phyloP scores from a whole-genome alignment of 2,888 invertebrate species.

The Leuctra nigra region DNA sequence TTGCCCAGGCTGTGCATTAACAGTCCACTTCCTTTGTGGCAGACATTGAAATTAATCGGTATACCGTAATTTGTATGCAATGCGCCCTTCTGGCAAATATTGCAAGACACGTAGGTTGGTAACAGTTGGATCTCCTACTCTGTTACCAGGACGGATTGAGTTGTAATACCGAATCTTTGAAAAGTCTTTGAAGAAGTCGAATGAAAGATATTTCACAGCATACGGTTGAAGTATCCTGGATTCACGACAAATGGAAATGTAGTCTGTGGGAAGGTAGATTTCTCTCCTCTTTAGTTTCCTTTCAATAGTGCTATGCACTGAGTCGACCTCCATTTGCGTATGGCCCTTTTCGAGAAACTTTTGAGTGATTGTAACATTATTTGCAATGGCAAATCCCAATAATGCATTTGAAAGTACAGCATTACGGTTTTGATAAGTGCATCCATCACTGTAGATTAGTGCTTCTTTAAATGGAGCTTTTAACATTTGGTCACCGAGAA shows the following conservation, averaged over 20 bases:
- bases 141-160: conserved; percentile 30
- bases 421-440: conserved; percentile 29
- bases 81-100: background rate
- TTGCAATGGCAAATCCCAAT: conserved; percentile 23
- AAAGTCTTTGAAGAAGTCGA: conserved; percentile 19
- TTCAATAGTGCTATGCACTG: conserved; percentile 29
- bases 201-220: conserved; percentile 22
- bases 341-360: conserved; percentile 31
- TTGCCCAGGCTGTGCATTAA: background rate
- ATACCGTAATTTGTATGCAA: background rate
- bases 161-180: conserved; percentile 14
- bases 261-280: conserved; percentile 27
- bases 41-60: background rate
- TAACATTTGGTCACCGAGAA: background rate
- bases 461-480: background rate
- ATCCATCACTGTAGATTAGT: conserved; percentile 29
- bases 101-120: conserved; percentile 23
- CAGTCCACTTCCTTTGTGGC: background rate
- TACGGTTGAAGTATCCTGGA: conserved; percentile 26
- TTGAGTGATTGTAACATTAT: conserved; percentile 25
- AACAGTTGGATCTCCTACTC: conserved; percentile 29
- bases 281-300: conserved; percentile 21
- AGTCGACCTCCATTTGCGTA: conserved; percentile 32
- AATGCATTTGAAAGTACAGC: conserved; percentile 28
- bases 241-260: conserved; percentile 19